Evolutionary conservation across 2,797 vertebrate species (phyloP).

Genomic region (Pagetopsis macropterus): DNA sequence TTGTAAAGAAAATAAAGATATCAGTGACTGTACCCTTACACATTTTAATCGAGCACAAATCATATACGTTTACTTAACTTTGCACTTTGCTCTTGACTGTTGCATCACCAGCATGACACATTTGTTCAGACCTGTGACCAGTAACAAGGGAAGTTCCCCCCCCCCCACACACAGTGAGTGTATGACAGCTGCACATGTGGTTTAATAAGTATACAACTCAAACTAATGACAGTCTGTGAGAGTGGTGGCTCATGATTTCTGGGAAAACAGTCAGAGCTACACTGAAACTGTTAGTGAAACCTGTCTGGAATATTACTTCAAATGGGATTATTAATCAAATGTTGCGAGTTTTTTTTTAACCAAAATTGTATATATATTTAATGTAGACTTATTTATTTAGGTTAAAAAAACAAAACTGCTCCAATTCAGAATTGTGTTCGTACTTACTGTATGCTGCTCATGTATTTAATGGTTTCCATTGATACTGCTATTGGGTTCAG

Average conservation of each 20-base stretch:
- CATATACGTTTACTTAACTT: background rate
- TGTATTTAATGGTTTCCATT: constrained; percentile 7
- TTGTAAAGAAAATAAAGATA: background rate
- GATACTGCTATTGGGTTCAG: background rate
- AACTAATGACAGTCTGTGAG: background rate
- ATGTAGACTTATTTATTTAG: background rate
- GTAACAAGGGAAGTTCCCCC: constrained; percentile 49
- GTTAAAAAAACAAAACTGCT: background rate
- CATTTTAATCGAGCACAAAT: constrained; percentile 8
- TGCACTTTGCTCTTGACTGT: constrained; percentile 52
- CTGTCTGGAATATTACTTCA: background rate
- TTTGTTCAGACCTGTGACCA: constrained; percentile 30
- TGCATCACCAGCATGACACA: constrained; percentile 14
- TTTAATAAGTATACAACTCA: background rate
- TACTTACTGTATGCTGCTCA: background rate
- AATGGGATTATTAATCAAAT: background rate
- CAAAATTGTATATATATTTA: background rate
- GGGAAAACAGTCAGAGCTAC: too few species aligned
- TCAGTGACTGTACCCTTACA: constrained; percentile 20
- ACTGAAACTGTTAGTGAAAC: background rate
- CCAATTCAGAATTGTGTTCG: background rate
- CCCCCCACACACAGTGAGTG: constrained; percentile 19
- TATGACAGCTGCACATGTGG: constrained; percentile 33
- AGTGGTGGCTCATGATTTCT: background rate
- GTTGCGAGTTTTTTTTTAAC: background rate